Evolutionary conservation across 1,140 invertebrate genomes (phyloP).

Genomic region (Lordiphosa clarofinis): DNA sequence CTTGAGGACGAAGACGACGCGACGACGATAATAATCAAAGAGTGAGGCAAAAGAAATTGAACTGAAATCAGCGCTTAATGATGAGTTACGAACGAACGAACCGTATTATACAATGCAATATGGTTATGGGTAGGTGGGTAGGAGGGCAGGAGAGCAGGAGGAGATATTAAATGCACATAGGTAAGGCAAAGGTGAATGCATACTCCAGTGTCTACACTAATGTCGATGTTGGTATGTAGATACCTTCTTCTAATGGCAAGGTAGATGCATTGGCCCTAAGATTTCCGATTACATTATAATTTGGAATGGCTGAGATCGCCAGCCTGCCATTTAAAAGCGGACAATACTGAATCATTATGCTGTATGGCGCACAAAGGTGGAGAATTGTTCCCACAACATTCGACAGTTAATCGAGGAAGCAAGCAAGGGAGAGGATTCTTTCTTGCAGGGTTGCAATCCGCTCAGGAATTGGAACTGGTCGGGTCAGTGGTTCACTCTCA

Average conservation of each 20-base stretch:
- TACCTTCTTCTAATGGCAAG: not conserved
- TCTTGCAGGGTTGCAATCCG: no score
- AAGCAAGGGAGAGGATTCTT: no score
- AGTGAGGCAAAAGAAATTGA: conserved; percentile 54
- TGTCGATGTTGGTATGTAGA: not conserved
- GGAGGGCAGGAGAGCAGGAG: conserved; percentile 8
- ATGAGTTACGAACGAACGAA: conserved; percentile 59
- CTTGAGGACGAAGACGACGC: conserved; percentile 11
- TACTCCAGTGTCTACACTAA: conserved; percentile 35
- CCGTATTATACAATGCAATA: conserved; percentile 50
- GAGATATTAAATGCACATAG: conserved; percentile 10
- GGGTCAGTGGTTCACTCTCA: no score
- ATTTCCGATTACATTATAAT: no score
- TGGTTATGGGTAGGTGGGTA: conserved; percentile 27
- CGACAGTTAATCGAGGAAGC: no score
- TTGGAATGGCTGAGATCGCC: no score
- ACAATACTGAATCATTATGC: no score
- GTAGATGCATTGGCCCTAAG: no score
- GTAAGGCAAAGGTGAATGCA: not conserved
- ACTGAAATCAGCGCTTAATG: conserved; percentile 68
- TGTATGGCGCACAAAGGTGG: no score
- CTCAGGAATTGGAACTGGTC: no score
- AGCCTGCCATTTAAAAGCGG: no score
- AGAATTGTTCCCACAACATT: no score
- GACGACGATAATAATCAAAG: conserved; percentile 63